Base-by-base conservation (phyloP, 2,888 invertebrate genomes). In the Cantharis rustica region DNA sequence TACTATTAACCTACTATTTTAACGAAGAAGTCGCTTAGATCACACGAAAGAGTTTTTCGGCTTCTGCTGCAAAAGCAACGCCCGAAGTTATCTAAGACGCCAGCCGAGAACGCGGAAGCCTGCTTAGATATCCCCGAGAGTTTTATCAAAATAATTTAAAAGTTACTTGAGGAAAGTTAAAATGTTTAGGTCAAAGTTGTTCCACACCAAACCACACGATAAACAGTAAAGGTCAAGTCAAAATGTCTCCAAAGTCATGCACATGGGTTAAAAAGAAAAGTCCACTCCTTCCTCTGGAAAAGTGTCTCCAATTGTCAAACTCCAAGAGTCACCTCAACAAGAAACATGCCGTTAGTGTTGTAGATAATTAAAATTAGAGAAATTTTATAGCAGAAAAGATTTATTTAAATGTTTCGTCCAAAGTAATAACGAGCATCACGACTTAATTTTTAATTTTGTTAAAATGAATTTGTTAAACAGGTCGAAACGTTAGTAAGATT, bases 351-450 rank as follows among this genome's bases (percentile, higher is more conserved):
- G 64, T 66, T 66, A 66, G 64, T 66, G 64, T 9, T 66, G 16
- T 11, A 17, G 11, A 47, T 47, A 47, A 47, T 47, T 47, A 47
- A 47, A 47, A 47, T 47, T 47, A 47, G 47, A 47, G 47, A 47
- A n/a, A 47, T 47, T n/a, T 47, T n/a, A 47, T n/a, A 47, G n/a
- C n/a, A 47, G 47, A 47, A 47, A 3, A 47, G 47, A 47, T 47
- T 47, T 47, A 47, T 47, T n/a, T n/a, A 9, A 47, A 47, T 47
- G 5, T 47, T 47, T 5, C 20, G n/a, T 20, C n/a, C 64, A 66
- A 66, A 66, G 64, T 66, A 66, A 66, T 66, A 66, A 66, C 23
- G 64, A 66, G 64, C 64, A 20, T 66, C 20, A 66, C 64, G 64
- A 66, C 64, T 20, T 66, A 66, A 23, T 66, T 66, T 66, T 66